A percentile compares a stretch with the other conserved stretches of the same genome.
phyloP scores from a whole-genome alignment of 1,140 invertebrate genomes.

The Vanessa atalanta region DNA sequence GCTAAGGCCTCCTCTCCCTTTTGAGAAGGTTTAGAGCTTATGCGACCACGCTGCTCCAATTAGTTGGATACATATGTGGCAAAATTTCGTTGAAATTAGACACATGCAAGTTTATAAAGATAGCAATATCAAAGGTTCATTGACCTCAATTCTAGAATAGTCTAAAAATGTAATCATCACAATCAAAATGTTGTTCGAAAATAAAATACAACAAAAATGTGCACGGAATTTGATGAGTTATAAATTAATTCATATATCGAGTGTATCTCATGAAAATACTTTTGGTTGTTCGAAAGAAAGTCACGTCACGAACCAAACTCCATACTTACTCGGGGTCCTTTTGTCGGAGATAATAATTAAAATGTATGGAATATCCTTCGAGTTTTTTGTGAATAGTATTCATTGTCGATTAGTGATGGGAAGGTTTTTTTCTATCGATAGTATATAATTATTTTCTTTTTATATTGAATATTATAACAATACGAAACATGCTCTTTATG shows the following conservation, averaged over 20 bases:
- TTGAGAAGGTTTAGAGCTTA: no score
- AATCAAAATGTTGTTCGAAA: neutral
- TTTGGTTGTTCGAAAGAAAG: neutral
- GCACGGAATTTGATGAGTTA: constrained; percentile 18
- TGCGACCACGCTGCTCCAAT: no score
- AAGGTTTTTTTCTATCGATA: neutral
- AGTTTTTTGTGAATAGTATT: neutral
- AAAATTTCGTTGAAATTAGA: no score
- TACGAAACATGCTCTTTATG: no score
- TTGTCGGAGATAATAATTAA: constrained; percentile 19
- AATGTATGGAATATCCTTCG: constrained; percentile 13
- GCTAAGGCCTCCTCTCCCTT: no score
- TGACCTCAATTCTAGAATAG: neutral
- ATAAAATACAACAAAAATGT: constrained; percentile 19
- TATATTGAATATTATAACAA: no score
- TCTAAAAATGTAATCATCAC: neutral
- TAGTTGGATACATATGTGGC: no score
- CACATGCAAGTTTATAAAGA: no score
- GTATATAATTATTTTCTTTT: neutral
- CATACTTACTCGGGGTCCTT: neutral
- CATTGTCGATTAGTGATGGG: neutral
- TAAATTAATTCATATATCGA: constrained; percentile 12
- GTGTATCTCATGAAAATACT: constrained; percentile 5
- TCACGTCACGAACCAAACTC: neutral
- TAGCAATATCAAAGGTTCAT: no score